Evolutionary conservation across 2,888 invertebrate species (phyloP).

Genomic region (Drosophila siamana): DNA sequence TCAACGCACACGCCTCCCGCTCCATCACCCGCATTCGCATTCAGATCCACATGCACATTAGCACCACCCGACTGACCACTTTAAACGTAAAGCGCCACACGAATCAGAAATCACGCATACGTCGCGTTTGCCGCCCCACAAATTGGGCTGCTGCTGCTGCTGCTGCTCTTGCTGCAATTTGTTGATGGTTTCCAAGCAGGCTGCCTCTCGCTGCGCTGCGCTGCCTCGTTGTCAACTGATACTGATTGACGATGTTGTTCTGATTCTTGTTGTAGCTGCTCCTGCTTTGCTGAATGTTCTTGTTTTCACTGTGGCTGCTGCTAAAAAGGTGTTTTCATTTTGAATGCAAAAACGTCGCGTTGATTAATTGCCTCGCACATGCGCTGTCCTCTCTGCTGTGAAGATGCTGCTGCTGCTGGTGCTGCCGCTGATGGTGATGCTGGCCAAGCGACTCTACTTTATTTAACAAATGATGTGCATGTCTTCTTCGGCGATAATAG

Average conservation of each 20-base stretch:
- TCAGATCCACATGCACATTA: not conserved
- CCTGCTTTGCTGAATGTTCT: slow-evolving; percentile 24
- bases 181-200: slow-evolving; percentile 50
- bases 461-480: slow-evolving; percentile 80
- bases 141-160: slow-evolving; percentile 32
- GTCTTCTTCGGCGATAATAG: slow-evolving; percentile 66
- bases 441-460: slow-evolving; percentile 48
- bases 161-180: slow-evolving; percentile 51
- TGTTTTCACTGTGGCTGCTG: slow-evolving; percentile 36
- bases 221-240: slow-evolving; percentile 64
- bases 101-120: slow-evolving; percentile 44
- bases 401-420: slow-evolving; percentile 7
- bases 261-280: slow-evolving; percentile 26
- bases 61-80: slow-evolving; percentile 36
- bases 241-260: slow-evolving; percentile 73
- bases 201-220: not conserved
- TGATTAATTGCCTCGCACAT: slow-evolving; percentile 83
- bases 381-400: slow-evolving; percentile 38
- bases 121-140: slow-evolving; percentile 43
- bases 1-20: slow-evolving; percentile 44
- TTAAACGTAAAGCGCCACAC: slow-evolving; percentile 57
- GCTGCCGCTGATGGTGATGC: slow-evolving; percentile 15
- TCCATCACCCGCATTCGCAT: not conserved
- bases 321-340: slow-evolving; percentile 79
- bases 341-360: slow-evolving; percentile 72